phyloP scores from a whole-genome alignment of 2,113 vertebrate species.

The Sinocyclocheilus rhinocerous region DNA sequence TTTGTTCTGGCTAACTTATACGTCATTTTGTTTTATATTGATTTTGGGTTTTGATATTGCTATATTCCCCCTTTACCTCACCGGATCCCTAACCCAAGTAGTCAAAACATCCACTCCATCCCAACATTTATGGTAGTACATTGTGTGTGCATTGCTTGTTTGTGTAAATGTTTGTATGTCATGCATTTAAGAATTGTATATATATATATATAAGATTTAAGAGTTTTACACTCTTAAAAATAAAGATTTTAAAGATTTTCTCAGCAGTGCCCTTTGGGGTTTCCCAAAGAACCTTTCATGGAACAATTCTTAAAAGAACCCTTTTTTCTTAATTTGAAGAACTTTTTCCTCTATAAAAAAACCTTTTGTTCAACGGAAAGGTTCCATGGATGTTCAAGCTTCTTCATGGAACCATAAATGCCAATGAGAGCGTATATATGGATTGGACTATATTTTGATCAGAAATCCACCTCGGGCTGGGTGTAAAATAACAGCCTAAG shows the following conservation, averaged over 20 bases:
- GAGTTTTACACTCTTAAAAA: background rate
- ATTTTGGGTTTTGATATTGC: conserved; percentile 53
- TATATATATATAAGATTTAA: no score
- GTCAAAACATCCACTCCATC: conserved; percentile 54
- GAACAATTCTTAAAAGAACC: no score
- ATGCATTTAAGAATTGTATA: background rate
- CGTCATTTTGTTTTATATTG: conserved; percentile 55
- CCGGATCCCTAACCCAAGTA: conserved; percentile 20
- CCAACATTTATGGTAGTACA: background rate
- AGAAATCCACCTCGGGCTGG: background rate
- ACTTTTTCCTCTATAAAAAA: no score
- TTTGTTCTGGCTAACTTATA: conserved; percentile 58
- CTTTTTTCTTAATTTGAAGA: no score
- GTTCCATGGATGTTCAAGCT: no score
- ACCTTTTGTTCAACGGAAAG: no score
- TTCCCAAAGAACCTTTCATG: no score
- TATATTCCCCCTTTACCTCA: conserved; percentile 47
- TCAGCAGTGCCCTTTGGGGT: no score
- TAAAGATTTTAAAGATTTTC: no score
- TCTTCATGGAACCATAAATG: no score
- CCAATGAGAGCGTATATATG: background rate
- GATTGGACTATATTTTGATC: background rate
- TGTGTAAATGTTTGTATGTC: background rate
- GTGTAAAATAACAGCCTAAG: conserved; percentile 28
- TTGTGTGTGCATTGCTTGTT: background rate